Evolutionary conservation across 2,888 invertebrate species (phyloP).

Genomic region (Eupithecia subfuscata): DNA sequence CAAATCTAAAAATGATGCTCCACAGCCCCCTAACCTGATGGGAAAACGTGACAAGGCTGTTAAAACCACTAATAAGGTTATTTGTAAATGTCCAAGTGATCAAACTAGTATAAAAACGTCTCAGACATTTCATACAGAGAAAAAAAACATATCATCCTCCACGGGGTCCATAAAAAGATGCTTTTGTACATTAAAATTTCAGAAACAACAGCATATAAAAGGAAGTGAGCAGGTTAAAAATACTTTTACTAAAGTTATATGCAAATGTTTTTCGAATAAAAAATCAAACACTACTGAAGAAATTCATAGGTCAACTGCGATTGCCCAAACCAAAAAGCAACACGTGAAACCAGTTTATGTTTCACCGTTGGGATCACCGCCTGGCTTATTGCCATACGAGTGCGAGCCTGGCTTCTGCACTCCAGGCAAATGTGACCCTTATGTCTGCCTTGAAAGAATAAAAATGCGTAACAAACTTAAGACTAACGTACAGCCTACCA

Average conservation of each 20-base stretch:
- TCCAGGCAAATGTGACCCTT: conserved; percentile 50
- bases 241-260: background rate
- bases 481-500: background rate
- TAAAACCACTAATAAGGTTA: background rate
- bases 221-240: background rate
- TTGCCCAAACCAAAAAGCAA: conserved; percentile 11
- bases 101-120: background rate
- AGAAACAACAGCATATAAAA: background rate
- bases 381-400: conserved; percentile 43
- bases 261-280: background rate
- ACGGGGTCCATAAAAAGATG: background rate
- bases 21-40: background rate
- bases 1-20: conserved; percentile 1
- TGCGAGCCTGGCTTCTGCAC: conserved; percentile 52
- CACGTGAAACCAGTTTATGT: conserved; percentile 9
- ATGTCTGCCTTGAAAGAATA: conserved; percentile 37
- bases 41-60: background rate
- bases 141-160: background rate
- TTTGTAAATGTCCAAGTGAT: background rate
- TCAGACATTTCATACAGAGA: background rate
- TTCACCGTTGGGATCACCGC: background rate
- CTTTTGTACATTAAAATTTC: conserved; percentile 4
- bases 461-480: conserved; percentile 11
- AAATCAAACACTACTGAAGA: background rate
- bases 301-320: background rate